phyloP scores from a whole-genome alignment of 2,797 vertebrate genomes.

The Iguana delicatissima region DNA sequence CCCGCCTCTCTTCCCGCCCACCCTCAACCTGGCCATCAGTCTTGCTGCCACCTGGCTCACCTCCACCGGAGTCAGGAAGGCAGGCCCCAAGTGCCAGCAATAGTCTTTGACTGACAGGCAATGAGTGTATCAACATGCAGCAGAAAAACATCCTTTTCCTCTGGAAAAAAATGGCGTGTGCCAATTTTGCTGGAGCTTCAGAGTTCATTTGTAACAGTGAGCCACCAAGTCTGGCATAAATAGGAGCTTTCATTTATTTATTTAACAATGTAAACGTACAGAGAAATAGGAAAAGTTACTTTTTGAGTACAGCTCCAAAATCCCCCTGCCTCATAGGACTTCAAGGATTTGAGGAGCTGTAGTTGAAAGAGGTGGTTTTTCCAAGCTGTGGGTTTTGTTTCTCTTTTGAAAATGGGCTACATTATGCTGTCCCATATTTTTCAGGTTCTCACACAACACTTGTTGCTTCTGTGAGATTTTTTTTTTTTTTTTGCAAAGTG shows the following conservation, averaged over 20 bases:
- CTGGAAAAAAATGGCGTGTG: slow-evolving; percentile 40
- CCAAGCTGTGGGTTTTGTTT: neutral
- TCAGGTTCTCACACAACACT: slow-evolving; percentile 1
- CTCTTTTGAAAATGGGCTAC: neutral
- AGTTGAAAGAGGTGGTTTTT: too few species aligned
- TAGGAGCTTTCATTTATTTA: slow-evolving; percentile 25
- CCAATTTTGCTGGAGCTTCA: slow-evolving; percentile 44
- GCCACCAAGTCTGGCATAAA: slow-evolving; percentile 14
- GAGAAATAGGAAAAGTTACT: too few species aligned
- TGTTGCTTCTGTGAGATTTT: neutral
- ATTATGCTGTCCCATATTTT: slow-evolving; percentile 14
- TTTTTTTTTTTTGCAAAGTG: neutral
- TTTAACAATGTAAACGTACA: too few species aligned
- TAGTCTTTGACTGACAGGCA: slow-evolving; percentile 55
- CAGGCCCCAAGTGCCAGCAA: slow-evolving; percentile 48
- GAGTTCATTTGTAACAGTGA: neutral
- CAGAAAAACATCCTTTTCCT: slow-evolving; percentile 62
- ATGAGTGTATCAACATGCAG: slow-evolving; percentile 60
- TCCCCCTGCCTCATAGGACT: too few species aligned
- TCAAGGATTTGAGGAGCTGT: too few species aligned
- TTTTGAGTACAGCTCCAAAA: too few species aligned
- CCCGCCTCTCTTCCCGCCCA: neutral
- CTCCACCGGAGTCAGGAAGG: slow-evolving; percentile 36
- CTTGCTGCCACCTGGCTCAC: slow-evolving; percentile 57
- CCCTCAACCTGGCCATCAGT: slow-evolving; percentile 21